Conservation (phyloP, 2,888 invertebrate species). For the Sinotaia quadrata region DNA sequence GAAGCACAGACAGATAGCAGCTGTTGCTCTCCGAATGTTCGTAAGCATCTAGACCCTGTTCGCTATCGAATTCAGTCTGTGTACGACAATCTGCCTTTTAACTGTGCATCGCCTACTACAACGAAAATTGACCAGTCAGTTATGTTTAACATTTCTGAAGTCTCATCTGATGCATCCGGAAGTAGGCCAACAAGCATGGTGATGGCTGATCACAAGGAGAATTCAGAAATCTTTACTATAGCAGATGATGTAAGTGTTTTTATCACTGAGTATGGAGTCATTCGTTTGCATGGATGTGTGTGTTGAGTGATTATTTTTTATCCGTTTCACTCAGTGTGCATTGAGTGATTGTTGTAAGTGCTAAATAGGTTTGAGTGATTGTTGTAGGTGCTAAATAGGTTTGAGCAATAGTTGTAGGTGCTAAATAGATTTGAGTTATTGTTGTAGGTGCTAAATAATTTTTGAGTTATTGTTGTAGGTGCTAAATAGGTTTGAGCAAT, state of each 20-base stretch:
- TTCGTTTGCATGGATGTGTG: too few relatives aligned
- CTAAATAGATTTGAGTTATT: too few relatives aligned
- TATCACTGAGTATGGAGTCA: too few relatives aligned
- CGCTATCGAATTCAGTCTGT: slow-evolving; percentile 9
- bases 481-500: too few relatives aligned
- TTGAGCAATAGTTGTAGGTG: too few relatives aligned
- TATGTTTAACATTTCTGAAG: not conserved
- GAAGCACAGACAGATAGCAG: not conserved
- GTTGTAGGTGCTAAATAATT: too few relatives aligned
- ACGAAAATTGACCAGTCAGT: not conserved
- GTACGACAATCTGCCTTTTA: slow-evolving; percentile 18
- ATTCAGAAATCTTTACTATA: not conserved
- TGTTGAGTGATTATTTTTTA: too few relatives aligned
- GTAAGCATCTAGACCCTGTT: slow-evolving; percentile 9
- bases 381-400: too few relatives aligned
- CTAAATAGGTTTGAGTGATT: too few relatives aligned
- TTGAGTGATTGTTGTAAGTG: too few relatives aligned
- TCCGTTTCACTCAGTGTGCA: too few relatives aligned
- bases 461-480: too few relatives aligned
- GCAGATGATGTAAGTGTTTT: not conserved
- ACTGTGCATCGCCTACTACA: slow-evolving; percentile 14
- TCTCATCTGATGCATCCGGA: slow-evolving; percentile 13
- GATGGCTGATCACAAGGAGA: not conserved
- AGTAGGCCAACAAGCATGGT: slow-evolving; percentile 1
- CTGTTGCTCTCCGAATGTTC: slow-evolving; percentile 22